Evolutionary conservation across 2,888 invertebrate genomes (phyloP).

Genomic region (Rapana venosa): DNA sequence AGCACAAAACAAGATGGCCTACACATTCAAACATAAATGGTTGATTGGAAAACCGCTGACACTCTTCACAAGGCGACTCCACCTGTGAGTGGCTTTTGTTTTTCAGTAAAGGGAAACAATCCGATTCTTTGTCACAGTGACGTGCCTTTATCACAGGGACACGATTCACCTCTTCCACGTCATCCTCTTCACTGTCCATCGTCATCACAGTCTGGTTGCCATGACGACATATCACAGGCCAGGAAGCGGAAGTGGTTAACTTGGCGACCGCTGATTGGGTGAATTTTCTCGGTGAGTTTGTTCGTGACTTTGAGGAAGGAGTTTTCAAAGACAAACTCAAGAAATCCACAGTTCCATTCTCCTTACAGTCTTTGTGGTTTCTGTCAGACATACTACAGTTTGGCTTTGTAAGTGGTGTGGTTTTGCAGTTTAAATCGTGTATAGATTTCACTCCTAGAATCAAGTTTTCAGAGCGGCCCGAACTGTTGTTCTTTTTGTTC

Average conservation of each 20-base stretch:
- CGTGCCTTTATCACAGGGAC: neutral
- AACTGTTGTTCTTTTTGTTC: neutral
- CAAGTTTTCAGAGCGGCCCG: neutral
- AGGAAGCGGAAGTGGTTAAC: neutral
- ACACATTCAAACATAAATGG: neutral
- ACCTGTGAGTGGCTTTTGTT: neutral
- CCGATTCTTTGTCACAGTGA: neutral
- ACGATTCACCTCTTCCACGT: neutral
- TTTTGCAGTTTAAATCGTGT: neutral
- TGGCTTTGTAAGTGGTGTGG: neutral
- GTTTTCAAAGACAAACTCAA: too few species aligned
- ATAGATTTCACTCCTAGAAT: neutral
- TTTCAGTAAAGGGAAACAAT: conserved; percentile 8
- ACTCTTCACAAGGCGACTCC: neutral
- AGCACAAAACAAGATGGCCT: too few species aligned
- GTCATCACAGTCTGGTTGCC: conserved; percentile 12
- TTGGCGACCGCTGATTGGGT: neutral
- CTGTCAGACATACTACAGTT: neutral
- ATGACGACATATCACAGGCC: neutral
- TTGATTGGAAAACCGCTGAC: neutral
- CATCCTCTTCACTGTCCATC: neutral
- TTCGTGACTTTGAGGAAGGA: too few species aligned
- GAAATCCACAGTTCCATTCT: neutral
- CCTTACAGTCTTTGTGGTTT: too few species aligned
- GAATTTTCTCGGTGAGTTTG: neutral